These are phyloP conservation scores for Seriola rivoliana DNA, from an alignment of 2,113 vertebrate species.

Conservation along the genomic window DNA sequence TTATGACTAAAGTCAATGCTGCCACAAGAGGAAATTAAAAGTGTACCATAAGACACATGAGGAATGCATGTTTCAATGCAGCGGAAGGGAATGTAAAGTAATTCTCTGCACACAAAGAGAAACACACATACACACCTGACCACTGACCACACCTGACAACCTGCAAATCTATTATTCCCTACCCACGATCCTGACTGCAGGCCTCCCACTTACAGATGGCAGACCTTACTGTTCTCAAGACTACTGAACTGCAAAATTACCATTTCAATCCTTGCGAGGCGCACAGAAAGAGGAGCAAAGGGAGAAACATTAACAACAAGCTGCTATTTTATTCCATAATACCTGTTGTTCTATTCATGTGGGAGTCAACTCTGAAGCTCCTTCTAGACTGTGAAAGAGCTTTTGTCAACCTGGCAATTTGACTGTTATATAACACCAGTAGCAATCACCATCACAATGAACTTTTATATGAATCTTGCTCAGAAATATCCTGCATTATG, in stretches of 20 bases:
- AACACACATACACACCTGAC: conserved; percentile 45
- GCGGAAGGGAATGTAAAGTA: conserved; percentile 16
- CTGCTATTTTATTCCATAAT: conserved; percentile 31
- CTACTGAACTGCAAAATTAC: conserved; percentile 56
- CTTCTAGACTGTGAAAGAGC: background rate
- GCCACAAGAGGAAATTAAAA: conserved; percentile 8
- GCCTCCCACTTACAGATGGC: conserved; percentile 65
- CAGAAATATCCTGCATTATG: background rate
- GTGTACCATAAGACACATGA: background rate
- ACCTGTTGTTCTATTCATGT: conserved; percentile 29
- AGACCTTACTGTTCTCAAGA: conserved; percentile 60
- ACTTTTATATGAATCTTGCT: background rate
- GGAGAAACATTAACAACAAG: conserved; percentile 28
- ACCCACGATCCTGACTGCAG: conserved; percentile 48
- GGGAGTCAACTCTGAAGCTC: conserved; percentile 1
- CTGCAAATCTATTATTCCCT: conserved; percentile 64
- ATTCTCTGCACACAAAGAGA: conserved; percentile 38
- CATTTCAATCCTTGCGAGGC: conserved; percentile 49
- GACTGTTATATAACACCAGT: conserved; percentile 16
- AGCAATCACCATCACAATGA: background rate
- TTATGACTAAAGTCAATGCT: background rate
- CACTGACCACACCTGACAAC: conserved; percentile 2
- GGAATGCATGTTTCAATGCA: background rate
- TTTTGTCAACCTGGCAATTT: conserved; percentile 11
- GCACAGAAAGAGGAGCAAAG: conserved; percentile 21